phyloP scores from a whole-genome alignment of 2,888 invertebrate genomes.

The Melipona beecheii region DNA sequence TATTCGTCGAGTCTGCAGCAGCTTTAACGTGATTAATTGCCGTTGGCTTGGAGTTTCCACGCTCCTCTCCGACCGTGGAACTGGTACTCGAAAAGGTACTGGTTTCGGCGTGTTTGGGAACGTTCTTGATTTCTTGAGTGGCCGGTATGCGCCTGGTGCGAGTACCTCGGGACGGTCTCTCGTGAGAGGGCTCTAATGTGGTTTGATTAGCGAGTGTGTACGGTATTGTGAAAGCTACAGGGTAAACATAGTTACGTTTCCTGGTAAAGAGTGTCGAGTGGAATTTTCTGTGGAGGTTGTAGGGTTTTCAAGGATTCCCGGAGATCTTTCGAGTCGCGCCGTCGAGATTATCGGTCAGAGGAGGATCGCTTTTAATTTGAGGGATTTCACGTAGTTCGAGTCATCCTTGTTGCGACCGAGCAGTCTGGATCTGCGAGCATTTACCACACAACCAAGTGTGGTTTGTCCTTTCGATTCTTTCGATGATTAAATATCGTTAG shows the following conservation, averaged over 20 bases:
- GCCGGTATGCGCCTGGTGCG: background rate
- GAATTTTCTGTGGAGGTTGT: background rate
- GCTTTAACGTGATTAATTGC: conserved; percentile 37
- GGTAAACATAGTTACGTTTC: conserved; percentile 29
- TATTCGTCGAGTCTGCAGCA: conserved; percentile 6
- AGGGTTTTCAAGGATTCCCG: background rate
- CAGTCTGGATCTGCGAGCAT: background rate
- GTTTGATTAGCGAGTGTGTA: conserved; percentile 22
- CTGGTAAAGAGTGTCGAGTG: background rate
- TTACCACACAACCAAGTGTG: background rate
- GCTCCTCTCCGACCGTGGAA: background rate
- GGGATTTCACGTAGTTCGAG: background rate
- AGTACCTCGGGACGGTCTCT: conserved; percentile 16
- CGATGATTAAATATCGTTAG: conserved; percentile 30
- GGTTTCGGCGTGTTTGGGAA: background rate
- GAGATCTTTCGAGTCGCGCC: background rate
- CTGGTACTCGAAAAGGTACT: background rate
- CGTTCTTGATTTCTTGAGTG: background rate
- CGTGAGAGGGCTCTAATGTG: conserved; percentile 11
- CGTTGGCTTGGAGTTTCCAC: background rate
- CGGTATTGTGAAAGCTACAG: background rate
- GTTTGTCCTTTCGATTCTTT: conserved; percentile 26
- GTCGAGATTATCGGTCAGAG: background rate
- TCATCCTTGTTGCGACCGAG: background rate
- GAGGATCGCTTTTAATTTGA: background rate